Conservation (phyloP, 2,113 vertebrate species). For the Uria lomvia region DNA sequence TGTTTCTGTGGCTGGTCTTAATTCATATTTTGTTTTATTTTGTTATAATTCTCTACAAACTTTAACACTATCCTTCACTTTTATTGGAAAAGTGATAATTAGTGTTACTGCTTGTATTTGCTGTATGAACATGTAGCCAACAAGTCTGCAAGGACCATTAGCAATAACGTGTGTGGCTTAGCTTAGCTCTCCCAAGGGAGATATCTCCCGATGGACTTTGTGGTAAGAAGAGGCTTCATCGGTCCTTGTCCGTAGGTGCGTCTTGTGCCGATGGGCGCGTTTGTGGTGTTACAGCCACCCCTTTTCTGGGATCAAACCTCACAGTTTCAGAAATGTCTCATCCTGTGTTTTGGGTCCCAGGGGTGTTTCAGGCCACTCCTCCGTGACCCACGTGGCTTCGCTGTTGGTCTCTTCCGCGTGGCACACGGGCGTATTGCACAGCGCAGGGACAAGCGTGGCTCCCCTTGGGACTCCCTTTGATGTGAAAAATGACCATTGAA, state of each 20-base stretch:
- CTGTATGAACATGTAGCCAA: rapidly evolving
- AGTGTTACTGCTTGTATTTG: background rate
- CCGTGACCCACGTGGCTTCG: rapidly evolving
- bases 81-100: background rate
- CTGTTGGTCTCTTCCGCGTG: background rate
- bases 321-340: background rate
- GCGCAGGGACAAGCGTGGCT: background rate
- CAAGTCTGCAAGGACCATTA: background rate
- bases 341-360: background rate
- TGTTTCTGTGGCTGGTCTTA: background rate
- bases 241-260: background rate
- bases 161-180: background rate
- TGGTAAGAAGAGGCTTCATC: background rate
- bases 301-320: background rate
- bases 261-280: background rate
- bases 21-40: background rate
- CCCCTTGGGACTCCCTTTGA: background rate
- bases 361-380: background rate
- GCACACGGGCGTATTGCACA: background rate
- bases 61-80: background rate
- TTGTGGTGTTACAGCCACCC: background rate
- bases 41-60: background rate
- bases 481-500: background rate
- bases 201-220: background rate
- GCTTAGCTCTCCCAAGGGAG: background rate